A percentile compares a stretch with the other conserved stretches of the same genome.
phyloP scores from a whole-genome alignment of 2,797 vertebrate species.

The Rhinophrynus dorsalis region DNA sequence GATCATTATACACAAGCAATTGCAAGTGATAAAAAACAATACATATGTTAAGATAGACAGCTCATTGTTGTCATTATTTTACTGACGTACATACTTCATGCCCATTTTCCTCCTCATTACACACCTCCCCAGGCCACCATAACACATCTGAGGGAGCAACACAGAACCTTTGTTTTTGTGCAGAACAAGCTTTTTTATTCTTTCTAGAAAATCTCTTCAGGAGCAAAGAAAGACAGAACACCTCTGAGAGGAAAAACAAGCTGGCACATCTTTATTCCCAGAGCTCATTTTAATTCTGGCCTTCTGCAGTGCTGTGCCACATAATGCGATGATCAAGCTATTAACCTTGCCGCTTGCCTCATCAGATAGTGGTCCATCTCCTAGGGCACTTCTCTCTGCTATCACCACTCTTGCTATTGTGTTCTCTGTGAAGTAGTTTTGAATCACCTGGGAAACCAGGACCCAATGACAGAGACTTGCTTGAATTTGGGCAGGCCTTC shows the following conservation, averaged over 20 bases:
- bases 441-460: conserved; percentile 43
- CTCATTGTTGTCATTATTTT: no score
- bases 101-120: not conserved
- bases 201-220: conserved; percentile 17
- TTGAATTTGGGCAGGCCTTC: not conserved
- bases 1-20: no score
- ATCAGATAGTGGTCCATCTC: conserved; percentile 16
- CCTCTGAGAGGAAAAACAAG: not conserved
- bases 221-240: not conserved
- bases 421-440: not conserved
- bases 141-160: no score
- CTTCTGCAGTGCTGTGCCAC: not conserved
- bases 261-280: conserved; percentile 18
- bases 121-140: no score
- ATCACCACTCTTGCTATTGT: conserved; percentile 4
- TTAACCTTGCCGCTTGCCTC: conserved; percentile 21
- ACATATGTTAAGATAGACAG: no score
- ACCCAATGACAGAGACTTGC: not conserved
- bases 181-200: not conserved
- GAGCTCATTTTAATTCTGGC: not conserved
- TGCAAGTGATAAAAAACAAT: no score
- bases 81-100: not conserved
- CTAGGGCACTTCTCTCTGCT: not conserved
- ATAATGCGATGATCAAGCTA: not conserved
- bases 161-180: no score